A percentile compares a stretch with the other conserved stretches of the same genome.
Evolutionary conservation across 2,797 vertebrate species (phyloP).

Genomic region (Typhlichthys eigenmanni): DNA sequence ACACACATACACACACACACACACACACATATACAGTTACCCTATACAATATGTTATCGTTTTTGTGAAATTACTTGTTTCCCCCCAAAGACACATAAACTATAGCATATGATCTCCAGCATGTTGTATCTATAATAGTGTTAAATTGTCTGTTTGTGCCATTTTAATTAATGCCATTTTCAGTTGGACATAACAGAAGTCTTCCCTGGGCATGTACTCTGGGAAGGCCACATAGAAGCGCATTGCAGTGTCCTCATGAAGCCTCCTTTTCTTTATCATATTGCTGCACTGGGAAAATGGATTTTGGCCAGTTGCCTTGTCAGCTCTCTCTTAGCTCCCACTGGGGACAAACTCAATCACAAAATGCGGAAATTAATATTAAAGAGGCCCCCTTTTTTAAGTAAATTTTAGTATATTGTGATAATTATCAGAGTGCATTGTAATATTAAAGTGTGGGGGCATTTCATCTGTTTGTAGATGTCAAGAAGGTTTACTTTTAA

Average conservation of each 20-base stretch:
- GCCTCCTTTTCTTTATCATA: constrained; percentile 70
- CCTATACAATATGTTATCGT: too few relatives aligned
- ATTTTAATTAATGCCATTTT: constrained; percentile 72
- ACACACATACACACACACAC: background rate
- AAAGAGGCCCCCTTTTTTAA: constrained; percentile 21
- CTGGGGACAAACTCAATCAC: constrained; percentile 18
- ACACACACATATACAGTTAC: background rate
- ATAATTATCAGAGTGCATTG: background rate
- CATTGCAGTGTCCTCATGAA: constrained; percentile 67
- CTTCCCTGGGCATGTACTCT: constrained; percentile 48
- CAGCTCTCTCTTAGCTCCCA: constrained; percentile 59
- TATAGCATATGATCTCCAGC: constrained; percentile 25
- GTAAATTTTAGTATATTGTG: constrained; percentile 4
- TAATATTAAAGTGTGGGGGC: background rate
- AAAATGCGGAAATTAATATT: constrained; percentile 33
- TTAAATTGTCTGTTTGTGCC: constrained; percentile 52
- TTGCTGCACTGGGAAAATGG: constrained; percentile 54
- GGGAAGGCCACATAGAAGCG: constrained; percentile 44
- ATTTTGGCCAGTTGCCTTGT: constrained; percentile 66
- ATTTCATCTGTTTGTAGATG: constrained; percentile 19
- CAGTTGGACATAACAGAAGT: constrained; percentile 68
- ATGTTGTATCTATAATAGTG: constrained; percentile 38
- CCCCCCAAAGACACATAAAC: constrained; percentile 35
- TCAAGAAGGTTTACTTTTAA: constrained; percentile 3
- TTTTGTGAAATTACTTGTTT: constrained; percentile 9